Evolutionary conservation across 1,140 invertebrate species (phyloP), one percentile per base, ranked within the genome.

Genomic region (Ylistrum balloti): DNA sequence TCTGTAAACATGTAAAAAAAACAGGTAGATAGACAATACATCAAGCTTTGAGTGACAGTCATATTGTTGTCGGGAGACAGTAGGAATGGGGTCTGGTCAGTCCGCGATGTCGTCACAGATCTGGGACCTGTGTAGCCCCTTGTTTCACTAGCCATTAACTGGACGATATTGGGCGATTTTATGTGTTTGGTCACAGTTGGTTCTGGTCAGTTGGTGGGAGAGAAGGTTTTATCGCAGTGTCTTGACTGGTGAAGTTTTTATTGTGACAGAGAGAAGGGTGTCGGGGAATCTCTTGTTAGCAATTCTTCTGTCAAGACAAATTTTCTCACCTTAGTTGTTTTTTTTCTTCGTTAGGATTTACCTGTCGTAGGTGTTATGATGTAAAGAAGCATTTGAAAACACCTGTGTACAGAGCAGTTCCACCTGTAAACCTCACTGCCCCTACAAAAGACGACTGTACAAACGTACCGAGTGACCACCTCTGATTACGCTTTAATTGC

Each of bases 351-450:
- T 74, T 74, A 74, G 22, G 22, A 74, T 74, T 74, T 74, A 28
- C n/a, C 56, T 74, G 56, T 28, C 56, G 22, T 74, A 74, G 56
- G 56, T 74, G 56, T 74, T 17, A 74, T 17, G 56, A 74, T 74
- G n/a, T 74, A 28, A 74, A 74, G 56, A n/a, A 28, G 56, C 56
- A 74, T 74, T 74, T 74, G n/a, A 74, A n/a, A 22, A 74, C 56
- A 74, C 56, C 56, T 74, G 56, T 74, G 56, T 74, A 74, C 56
- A 28, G 35, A 38, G 35, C 5, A n/a, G 22, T 28, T 74, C 56
- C 56, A 74, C 56, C 56, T 74, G 56, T 74, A 28, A 11, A 28
- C 15, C n/a, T 45, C 10, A 17, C 5, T 13, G 35, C 20, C 9
- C 45, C 13, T 56, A 74, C 56, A 74, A 74, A 28, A n/a, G 56